These are phyloP conservation scores for Megatriorchis doriae DNA, from an alignment of 2,113 vertebrate species.

Conservation along the genomic window DNA sequence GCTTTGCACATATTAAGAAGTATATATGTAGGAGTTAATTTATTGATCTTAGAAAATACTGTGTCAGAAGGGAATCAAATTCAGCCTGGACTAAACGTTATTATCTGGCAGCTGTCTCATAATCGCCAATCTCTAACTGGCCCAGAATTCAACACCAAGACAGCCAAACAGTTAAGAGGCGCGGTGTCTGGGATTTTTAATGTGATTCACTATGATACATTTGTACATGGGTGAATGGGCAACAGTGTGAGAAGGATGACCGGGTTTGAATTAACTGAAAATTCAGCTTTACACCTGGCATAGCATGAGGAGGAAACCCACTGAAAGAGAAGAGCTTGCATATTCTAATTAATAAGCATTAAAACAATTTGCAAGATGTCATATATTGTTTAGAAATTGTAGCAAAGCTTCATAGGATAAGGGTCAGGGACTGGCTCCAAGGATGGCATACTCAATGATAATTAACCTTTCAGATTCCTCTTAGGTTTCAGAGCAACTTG, in stretches of 20 bases:
- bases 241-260: not conserved
- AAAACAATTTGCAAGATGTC: conserved; percentile 6
- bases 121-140: not conserved
- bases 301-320: not conserved
- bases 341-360: conserved; percentile 22
- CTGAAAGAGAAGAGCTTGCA: not conserved
- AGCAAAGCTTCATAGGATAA: not conserved
- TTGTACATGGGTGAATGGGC: not conserved
- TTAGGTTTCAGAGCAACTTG: conserved; percentile 11
- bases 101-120: not conserved
- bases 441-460: not conserved
- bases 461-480: conserved; percentile 11
- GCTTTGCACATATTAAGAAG: not conserved
- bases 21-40: not conserved
- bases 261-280: not conserved
- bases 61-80: not conserved
- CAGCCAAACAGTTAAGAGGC: not conserved
- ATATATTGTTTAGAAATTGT: not conserved
- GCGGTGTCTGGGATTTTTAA: not conserved
- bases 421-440: not conserved
- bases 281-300: not conserved
- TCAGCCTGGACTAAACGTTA: not conserved
- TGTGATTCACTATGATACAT: not conserved
- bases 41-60: not conserved
- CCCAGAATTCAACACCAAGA: not conserved